Percentiles rank a stretch among this genome's conserved stretches.
phyloP scores from a whole-genome alignment of 2,113 vertebrate species.

The Charadrius vociferus region DNA sequence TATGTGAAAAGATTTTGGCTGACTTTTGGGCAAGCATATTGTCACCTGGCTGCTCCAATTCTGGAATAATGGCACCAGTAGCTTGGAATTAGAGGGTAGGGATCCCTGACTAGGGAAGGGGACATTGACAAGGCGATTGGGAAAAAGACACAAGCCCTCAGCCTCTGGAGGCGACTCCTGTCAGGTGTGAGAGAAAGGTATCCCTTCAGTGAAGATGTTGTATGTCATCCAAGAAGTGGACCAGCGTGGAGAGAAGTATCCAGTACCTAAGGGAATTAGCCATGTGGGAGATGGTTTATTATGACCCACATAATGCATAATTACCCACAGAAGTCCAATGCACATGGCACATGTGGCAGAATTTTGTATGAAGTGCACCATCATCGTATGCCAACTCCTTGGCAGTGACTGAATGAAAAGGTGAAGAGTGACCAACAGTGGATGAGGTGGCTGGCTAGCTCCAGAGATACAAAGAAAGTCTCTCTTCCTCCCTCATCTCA shows the following conservation, averaged over 20 bases:
- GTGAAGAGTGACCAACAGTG: neutral
- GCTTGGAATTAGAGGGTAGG: neutral
- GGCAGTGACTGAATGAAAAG: neutral
- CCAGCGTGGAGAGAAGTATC: too few species aligned
- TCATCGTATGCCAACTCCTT: neutral
- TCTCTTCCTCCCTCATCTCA: neutral
- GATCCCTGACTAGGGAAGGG: neutral
- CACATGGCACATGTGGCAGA: neutral
- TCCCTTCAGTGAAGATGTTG: too few species aligned
- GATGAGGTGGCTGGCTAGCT: neutral
- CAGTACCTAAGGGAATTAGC: neutral
- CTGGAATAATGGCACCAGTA: neutral
- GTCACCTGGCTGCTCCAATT: neutral
- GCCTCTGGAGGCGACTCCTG: too few species aligned
- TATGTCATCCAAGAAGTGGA: too few species aligned
- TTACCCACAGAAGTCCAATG: neutral
- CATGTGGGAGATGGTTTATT: neutral
- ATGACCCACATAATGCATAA: neutral
- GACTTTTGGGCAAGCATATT: neutral
- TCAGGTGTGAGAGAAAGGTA: too few species aligned
- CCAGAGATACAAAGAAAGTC: neutral
- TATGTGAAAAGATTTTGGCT: neutral
- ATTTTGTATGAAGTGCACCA: neutral
- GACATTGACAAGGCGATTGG: neutral
- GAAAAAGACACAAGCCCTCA: neutral